Evolutionary conservation across 1,140 invertebrate genomes (phyloP), one percentile per base, ranked within the genome.

Genomic region (Cecropterus lyciades): DNA sequence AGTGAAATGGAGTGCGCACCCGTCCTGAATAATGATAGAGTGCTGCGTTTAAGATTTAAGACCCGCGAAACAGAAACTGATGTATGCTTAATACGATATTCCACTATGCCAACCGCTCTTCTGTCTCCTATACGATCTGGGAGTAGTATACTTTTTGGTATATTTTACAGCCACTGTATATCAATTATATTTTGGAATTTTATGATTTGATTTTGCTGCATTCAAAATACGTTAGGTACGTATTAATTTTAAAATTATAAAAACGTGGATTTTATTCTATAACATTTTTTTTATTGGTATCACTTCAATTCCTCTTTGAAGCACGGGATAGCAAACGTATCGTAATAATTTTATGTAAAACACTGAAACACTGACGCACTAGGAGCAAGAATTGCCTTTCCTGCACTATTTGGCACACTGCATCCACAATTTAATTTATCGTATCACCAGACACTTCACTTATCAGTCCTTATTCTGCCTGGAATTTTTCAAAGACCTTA

Each of bases 361-460:
- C 20, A 24, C 20, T 60, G 42, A 46, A 30, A 30, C 45, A 49
- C 45, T 48, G 43, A 27, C 56, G 30, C 55, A 59, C 9, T 20
- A 33, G 1, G 20, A 17, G 33, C 42, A 51, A 30, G 40, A 7
- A 16, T 37, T 40, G n/a, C 6, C 42, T 45, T 65, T 64, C 51
- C 53, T 65, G 69, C 73, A 79, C 70, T 75, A 80, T 73, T 82
- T 78, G 79, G 76, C 80, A 82, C 72, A 69, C 43, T 66, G 30
- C 42, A 15, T 69, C 62, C 59, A 37, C 33, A 33, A 33, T 62
- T 10, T 2, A 63, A 48, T 55, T 33, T 55, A 52, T 42, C 27
- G 48, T 40, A 57, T 73, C 82, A 86, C 85, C 78, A 66, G 72
- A 72, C 82, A 87, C 85, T 85, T 79, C 80, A 87, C 81, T 82